These are phyloP conservation scores for Labroides dimidiatus DNA, from an alignment of 2,797 vertebrate genomes.

Conservation along the genomic window DNA sequence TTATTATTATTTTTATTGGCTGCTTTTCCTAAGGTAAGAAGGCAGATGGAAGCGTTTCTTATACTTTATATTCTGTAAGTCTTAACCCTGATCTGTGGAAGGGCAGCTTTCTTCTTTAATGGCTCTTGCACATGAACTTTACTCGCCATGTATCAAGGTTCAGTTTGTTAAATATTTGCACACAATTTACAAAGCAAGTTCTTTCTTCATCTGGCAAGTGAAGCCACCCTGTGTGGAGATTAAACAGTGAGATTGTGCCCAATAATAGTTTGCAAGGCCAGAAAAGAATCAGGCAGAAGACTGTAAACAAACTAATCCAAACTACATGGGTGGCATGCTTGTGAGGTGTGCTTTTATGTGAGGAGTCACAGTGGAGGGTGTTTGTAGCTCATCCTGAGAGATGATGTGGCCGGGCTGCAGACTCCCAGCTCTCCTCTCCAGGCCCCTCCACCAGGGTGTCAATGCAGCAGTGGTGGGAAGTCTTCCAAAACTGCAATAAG, in stretches of 20 bases:
- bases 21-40: not conserved
- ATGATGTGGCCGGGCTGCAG: conserved; percentile 49
- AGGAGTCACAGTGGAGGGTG: not conserved
- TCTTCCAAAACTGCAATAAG: conserved; percentile 80
- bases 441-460: conserved; percentile 72
- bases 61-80: conserved; percentile 20
- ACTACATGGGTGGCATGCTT: not conserved
- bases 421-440: conserved; percentile 60
- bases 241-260: not conserved
- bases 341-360: conserved; percentile 18
- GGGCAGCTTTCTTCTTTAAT: not conserved
- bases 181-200: not conserved
- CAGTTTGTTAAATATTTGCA: not conserved
- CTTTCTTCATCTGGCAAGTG: conserved; percentile 1
- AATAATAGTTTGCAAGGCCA: not conserved
- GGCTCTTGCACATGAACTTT: not conserved
- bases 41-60: conserved; percentile 17
- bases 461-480: conserved; percentile 84
- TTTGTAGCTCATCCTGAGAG: conserved; percentile 34
- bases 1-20: not conserved
- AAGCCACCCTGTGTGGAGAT: conserved; percentile 3
- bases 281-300: too few relatives aligned
- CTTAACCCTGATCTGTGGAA: conserved; percentile 10
- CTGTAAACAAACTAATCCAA: not conserved
- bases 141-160: not conserved